A percentile compares a stretch with the other conserved stretches of the same genome.
phyloP scores from a whole-genome alignment of 2,113 vertebrate genomes.

The Chaetorhynchus papuensis region DNA sequence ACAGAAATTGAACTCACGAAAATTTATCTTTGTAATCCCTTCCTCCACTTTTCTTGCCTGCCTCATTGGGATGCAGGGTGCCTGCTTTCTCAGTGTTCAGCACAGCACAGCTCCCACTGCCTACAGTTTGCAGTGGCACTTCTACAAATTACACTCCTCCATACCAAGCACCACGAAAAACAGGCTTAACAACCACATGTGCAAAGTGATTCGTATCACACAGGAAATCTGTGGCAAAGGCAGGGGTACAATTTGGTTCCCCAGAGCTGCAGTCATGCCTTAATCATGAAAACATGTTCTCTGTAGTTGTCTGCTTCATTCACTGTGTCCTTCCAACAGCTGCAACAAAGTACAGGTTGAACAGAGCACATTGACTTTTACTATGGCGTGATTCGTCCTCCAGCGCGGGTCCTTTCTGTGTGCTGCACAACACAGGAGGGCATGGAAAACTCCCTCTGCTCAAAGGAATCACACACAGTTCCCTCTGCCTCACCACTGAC shows the following conservation, averaged over 20 bases:
- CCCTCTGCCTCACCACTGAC: neutral
- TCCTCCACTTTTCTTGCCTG: neutral
- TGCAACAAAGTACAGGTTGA: neutral
- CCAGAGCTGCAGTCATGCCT: neutral
- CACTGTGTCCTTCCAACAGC: neutral
- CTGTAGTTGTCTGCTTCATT: neutral
- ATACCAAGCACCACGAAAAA: neutral
- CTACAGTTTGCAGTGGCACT: neutral
- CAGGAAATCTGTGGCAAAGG: neutral
- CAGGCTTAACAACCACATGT: neutral
- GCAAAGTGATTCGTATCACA: neutral
- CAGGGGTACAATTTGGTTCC: neutral
- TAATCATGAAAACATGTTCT: slow-evolving; percentile 1
- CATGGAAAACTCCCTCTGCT: neutral
- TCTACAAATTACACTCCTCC: neutral
- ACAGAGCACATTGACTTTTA: neutral
- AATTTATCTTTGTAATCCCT: neutral
- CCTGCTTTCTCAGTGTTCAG: neutral
- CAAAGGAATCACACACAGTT: neutral
- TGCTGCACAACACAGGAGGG: fast-evolving
- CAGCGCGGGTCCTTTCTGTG: neutral
- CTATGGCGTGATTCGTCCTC: neutral
- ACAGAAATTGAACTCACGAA: neutral
- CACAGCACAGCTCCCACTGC: slow-evolving; percentile 5
- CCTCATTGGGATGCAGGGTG: neutral